Evolutionary conservation across 2,113 vertebrate species (phyloP), one percentile per base, ranked within the genome.

Genomic region (Apus apus): DNA sequence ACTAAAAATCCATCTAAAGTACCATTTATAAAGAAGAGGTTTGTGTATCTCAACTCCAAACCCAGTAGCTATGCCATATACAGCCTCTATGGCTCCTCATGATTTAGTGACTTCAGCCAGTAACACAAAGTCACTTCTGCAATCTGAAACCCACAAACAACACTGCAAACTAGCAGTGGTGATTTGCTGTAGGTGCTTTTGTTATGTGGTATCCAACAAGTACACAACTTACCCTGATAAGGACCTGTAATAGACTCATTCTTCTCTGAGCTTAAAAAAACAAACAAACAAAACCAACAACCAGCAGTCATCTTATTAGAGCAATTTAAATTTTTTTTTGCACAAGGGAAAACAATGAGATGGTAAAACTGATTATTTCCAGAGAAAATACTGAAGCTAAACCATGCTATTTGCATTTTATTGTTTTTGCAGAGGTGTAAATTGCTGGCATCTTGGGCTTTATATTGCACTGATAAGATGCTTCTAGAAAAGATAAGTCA

Each of bases 361-460:
- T 36, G 25, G 19, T 60, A 74, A 82, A 92, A 76, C 16, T 74
- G 58, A 86, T 71, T 66, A n/a, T 71, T 93, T 93, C 43, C 79
- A 45, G 34, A 8, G 34, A 74, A 94, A 93, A 88, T 53, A 43
- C 38, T 85, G 43, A 58, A 62, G 74, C 51, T 48, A 88, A 80
- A 74, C 26, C 21, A 45, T 1, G 3, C 30, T 64, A 64, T 90
- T 91, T 96, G 82, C 43, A 77, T 90, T 92, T 95, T 88, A 84
- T 74, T 93, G 26, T 90, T 72, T 91, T 68, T 93, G 75, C 60
- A 92, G 72, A 84, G 15, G 56, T 84, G 61, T 66, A 94, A 94
- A 96, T 89, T 87, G 58, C 77, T 89, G 66, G 87, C 46, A 89
- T 87, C 53, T 66, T 66, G 30, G 58, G 50, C 17, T 91, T 93